These are phyloP conservation scores for Desmodus rotundus DNA, from an alignment of 2,113 vertebrate genomes.

Conservation along the genomic window DNA sequence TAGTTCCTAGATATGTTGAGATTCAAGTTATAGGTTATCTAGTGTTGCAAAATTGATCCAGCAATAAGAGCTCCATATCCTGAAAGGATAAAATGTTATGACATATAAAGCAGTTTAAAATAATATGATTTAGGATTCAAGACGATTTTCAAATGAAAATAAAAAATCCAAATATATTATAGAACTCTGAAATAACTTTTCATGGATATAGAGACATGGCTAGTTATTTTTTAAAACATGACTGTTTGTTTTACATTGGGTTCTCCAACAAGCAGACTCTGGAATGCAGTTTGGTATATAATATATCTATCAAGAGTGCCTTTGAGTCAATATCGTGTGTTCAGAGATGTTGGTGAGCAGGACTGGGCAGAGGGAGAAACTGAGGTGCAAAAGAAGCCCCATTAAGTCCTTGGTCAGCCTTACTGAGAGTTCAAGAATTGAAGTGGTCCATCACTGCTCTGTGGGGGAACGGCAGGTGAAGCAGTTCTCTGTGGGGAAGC, in stretches of 20 bases:
- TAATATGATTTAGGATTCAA: neutral
- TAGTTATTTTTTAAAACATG: neutral
- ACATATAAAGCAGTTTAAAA: neutral
- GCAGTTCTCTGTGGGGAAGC: neutral
- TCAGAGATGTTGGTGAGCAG: neutral
- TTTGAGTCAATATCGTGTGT: neutral
- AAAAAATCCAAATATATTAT: neutral
- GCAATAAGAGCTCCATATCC: neutral
- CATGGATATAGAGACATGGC: neutral
- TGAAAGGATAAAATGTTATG: neutral
- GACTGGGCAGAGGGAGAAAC: neutral
- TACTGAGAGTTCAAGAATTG: neutral
- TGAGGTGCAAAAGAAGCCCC: neutral
- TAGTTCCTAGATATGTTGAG: neutral
- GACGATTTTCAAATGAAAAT: neutral
- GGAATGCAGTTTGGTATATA: neutral
- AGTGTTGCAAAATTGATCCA: neutral
- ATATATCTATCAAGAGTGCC: neutral
- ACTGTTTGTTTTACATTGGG: neutral
- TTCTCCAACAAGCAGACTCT: neutral
- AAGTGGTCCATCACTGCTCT: neutral
- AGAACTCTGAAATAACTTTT: neutral
- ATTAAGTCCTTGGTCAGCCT: neutral
- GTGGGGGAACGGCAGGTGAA: neutral
- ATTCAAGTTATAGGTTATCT: neutral